Base-by-base conservation (phyloP, 2,113 vertebrate genomes). In the Lagopus leucura region DNA sequence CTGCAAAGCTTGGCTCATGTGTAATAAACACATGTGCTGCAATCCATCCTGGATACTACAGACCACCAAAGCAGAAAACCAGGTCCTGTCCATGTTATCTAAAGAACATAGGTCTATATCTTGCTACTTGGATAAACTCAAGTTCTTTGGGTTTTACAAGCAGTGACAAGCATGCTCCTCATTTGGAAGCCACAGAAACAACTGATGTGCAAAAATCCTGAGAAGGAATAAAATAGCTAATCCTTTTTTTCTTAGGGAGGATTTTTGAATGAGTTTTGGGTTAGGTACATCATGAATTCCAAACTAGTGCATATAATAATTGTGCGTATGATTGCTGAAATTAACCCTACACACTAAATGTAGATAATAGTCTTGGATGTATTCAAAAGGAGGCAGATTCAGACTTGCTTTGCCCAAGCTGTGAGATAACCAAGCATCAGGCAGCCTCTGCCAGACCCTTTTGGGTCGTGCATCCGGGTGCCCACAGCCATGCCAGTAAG, bases 401-500 rank as follows among this genome's bases (percentile, higher is more conserved):
- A 52, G 48, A 61, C 12, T 57, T 52, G 48, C 9, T 54, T 42
- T 52, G 11, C 30, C 43, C 22, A 20, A 22, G 60, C 15, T 54
- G 25, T 27, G 40, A 61, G 38, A 32, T 18, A 55, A 70, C 8
- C 32, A 18, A 48, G 5, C 55, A 52, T 5, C 20, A 54, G 1
- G 6, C 72, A 66, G 17, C 30, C 52, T 25, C 52, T 19, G 42
- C 19, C 40, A 86, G 71, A 89, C 10, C 25, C n/a, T 17, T 47
- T 36, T 20, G 0, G 28, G 14, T 34, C 50, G 1, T 30, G 24
- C 4, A 65, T 10, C 4, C 7, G 3, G 24, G 28, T 69, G 14
- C 27, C 48, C 52, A 36, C 18, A 55, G 1, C 12, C 58, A 64
- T 1, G 4, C 11, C 52, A 67, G 48, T 17, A 77, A 66, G 45